phyloP scores from a whole-genome alignment of 1,140 invertebrate genomes.

The Ceratina calcarata region DNA sequence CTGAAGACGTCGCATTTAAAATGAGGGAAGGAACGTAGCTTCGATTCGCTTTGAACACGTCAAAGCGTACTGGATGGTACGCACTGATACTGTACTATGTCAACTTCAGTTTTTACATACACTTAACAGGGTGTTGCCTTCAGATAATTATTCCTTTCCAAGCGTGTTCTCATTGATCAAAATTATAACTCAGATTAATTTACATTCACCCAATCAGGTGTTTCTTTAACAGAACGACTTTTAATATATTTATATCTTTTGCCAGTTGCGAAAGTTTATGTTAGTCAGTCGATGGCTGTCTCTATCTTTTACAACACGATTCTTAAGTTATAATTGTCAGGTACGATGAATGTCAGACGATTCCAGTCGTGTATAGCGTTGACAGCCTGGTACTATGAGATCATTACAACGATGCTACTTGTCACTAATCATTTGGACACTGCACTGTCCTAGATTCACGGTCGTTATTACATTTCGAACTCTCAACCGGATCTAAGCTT shows the following conservation, averaged over 20 bases:
- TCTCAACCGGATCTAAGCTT: background rate
- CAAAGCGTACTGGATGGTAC: slow-evolving; percentile 6
- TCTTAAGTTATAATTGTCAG: slow-evolving; percentile 16
- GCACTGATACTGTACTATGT: slow-evolving; percentile 25
- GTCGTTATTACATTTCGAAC: background rate
- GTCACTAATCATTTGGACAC: slow-evolving; percentile 11
- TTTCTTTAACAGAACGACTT: background rate
- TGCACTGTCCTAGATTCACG: background rate
- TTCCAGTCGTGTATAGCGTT: background rate
- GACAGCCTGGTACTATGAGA: background rate
- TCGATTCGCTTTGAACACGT: slow-evolving; percentile 3
- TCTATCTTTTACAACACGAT: slow-evolving; percentile 14
- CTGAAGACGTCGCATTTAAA: slow-evolving; percentile 16
- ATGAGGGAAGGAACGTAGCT: background rate
- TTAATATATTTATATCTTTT: too few species aligned
- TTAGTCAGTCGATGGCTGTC: too few species aligned
- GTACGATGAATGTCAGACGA: background rate
- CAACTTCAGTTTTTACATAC: slow-evolving; percentile 24
- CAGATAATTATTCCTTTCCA: slow-evolving; percentile 38
- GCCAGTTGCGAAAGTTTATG: too few species aligned
- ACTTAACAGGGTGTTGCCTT: slow-evolving; percentile 34
- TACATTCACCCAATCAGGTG: background rate
- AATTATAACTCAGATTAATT: slow-evolving; percentile 39
- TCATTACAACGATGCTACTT: background rate
- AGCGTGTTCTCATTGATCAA: slow-evolving; percentile 40